Base-by-base conservation (phyloP, 37 sponge, comb jelly and placozoan genomes). In the Chondrosia reniformis region DNA sequence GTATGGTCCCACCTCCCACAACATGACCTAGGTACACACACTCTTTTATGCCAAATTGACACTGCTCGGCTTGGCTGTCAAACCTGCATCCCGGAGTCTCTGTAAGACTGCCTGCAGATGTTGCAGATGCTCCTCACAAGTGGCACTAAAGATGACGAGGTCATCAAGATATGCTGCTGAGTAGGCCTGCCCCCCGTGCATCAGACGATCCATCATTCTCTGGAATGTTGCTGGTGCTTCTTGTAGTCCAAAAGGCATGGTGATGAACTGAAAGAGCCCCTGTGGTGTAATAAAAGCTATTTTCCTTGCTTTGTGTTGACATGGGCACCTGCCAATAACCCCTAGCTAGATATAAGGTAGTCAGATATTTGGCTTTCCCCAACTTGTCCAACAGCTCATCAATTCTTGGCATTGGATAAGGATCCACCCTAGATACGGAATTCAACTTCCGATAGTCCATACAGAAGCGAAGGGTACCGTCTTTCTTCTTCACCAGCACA, bases 191-290 rank as follows among this genome's bases (percentile, higher is more conserved):
- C 71, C 19, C 4, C 80, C 85, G 25, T 55, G 61, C n/a, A 79
- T 33, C 8, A 85, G 21, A n/a, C 52, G 59, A 39, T 89, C 81
- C 82, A 89, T 89, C 77, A 89, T 43, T 58, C 86, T 66, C 54
- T 89, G 86, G 74, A 89, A 89, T 0, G 86, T 84, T 32, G 86
- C 81, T 42, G 87, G 89, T 24, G 75, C 89, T 69, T 80, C 72
- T 6, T 71, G 73, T n/a, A 90, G 42, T 4, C 88, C 86, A 76
- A 89, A 89, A 6, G 91, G 91, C 87, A 89, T 85, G 24, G 55
- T 64, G 3, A 19, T 81, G 32, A 89, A 86, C 46, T 89, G 85
- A 39, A 72, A 89, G 12, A 86, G 75, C 8, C 87, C 91, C 32
- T 33, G 76, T 0, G 75, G 79, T 21, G 91, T 90, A 5, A 52